Base-by-base conservation (phyloP, 1,140 invertebrate species). In the Drosophila azteca region DNA sequence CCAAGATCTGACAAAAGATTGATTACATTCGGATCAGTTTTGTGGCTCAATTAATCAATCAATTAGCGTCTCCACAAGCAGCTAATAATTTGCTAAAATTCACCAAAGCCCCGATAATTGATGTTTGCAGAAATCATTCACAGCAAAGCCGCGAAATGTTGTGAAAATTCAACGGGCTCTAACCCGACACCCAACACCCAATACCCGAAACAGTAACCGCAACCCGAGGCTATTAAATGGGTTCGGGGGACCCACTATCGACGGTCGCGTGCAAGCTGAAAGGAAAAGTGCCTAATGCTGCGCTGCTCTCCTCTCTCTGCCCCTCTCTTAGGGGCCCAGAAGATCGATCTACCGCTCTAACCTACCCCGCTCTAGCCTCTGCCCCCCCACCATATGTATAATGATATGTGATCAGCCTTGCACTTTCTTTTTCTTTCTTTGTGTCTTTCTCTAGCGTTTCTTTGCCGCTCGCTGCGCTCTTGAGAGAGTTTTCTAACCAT, bases 351-450 rank as follows among this genome's bases (percentile, higher is more conserved):
- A 6, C 43, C 22, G 63, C 43, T 66, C 66, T 67, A 29, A 48
- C 44, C 24, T 46, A 26, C 22, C 8, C 41, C 29, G 49, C 43
- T 54, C 67, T 67, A 29, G 29, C 49, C 17, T 39, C 22, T 45
- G 13, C n/a, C 59, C 62, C 50, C 43, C 5, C 8, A 1, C 5
- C 48, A 49, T 57, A 50, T 26, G 35, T 35, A 58, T 41, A 46
- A 53, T 58, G 71, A 73, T 51, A 72, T 73, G 57, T 43, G 69
- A 74, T 58, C 60, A 59, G 72, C 71, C 45, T 66, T 68, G 63
- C 73, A 76, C 73, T 76, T 76, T 76, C 73, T 76, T 76, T 76
- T 75, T 69, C 66, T 69, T 68, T 68, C 70, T 65, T 24, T 69
- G 41, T 51, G 35, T 72, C 17, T 74, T 65, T 75, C 57, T 51